phyloP scores from a whole-genome alignment of 2,797 vertebrate species.

The Centropyge bicolor region DNA sequence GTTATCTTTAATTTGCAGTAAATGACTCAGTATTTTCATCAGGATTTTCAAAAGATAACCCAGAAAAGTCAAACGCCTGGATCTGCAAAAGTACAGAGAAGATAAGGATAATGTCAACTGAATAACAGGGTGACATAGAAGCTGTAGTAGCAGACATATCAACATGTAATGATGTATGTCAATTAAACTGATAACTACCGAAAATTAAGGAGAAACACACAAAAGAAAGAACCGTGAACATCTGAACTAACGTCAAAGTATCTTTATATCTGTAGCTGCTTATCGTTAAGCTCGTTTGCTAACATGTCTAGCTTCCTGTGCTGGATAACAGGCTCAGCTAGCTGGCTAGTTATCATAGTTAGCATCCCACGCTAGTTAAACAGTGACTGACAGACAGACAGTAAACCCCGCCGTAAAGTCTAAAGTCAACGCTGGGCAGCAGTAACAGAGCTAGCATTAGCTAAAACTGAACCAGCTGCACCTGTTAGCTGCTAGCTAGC shows the following conservation, averaged over 20 bases:
- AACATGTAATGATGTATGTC: neutral
- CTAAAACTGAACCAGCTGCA: conserved; percentile 16
- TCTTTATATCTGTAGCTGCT: neutral
- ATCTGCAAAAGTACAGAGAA: neutral
- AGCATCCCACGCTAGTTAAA: conserved; percentile 17
- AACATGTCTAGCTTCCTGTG: neutral
- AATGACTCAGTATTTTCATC: neutral
- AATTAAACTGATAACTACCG: neutral
- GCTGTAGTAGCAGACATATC: neutral
- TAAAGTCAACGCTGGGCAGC: neutral
- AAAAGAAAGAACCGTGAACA: neutral
- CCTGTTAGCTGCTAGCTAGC: conserved; percentile 45
- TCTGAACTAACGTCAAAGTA: neutral
- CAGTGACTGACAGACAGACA: neutral
- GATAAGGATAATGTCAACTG: neutral
- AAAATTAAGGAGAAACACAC: neutral
- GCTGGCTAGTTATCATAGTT: conserved; percentile 47
- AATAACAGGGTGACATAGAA: neutral
- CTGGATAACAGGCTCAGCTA: conserved; percentile 26
- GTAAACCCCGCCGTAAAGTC: neutral
- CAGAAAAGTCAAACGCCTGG: neutral
- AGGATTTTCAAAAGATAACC: neutral
- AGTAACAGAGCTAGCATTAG: neutral
- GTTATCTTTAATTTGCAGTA: neutral
- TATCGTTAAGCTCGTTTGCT: conserved; percentile 16